A percentile compares a stretch with the other conserved stretches of the same genome.
phyloP scores from a whole-genome alignment of 2,888 invertebrate species.

The Nudaria mundana region DNA sequence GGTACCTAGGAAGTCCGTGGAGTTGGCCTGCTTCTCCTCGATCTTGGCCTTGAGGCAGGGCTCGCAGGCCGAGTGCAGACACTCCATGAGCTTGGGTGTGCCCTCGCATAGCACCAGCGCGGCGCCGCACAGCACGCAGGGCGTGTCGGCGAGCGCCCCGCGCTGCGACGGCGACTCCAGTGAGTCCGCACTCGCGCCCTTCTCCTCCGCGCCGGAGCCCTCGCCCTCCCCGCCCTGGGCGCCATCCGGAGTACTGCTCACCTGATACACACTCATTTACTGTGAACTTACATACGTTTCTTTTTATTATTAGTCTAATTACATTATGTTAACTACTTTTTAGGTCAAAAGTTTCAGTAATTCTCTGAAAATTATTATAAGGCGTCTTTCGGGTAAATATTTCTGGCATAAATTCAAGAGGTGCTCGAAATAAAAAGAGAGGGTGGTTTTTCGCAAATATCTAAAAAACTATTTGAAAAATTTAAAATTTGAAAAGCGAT shows the following conservation, averaged over 20 bases:
- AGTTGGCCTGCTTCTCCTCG: constrained; percentile 61
- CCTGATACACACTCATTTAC: constrained; percentile 14
- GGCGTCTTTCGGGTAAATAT: no score
- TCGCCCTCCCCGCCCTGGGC: constrained; percentile 19
- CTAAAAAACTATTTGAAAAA: no score
- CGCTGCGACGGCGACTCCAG: constrained; percentile 60
- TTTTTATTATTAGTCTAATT: no score
- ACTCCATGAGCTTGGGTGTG: constrained; percentile 91
- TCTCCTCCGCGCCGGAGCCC: constrained; percentile 27
- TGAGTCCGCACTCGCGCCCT: constrained; percentile 58
- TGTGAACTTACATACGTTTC: no score
- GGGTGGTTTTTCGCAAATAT: no score
- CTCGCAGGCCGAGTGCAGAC: constrained; percentile 92
- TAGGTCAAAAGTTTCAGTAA: no score
- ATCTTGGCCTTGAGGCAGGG: constrained; percentile 87
- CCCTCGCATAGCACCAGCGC: constrained; percentile 60
- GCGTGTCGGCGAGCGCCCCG: constrained; percentile 51
- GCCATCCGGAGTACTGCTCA: constrained; percentile 31
- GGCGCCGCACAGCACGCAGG: constrained; percentile 78
- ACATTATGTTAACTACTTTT: no score
- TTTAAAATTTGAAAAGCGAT: no score
- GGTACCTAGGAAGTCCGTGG: constrained; percentile 67
- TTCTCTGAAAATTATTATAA: no score
- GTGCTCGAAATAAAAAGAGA: no score
- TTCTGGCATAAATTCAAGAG: no score